These are phyloP conservation scores for Diogma glabrata DNA, from an alignment of 2,888 invertebrate genomes.

Conservation along the genomic window DNA sequence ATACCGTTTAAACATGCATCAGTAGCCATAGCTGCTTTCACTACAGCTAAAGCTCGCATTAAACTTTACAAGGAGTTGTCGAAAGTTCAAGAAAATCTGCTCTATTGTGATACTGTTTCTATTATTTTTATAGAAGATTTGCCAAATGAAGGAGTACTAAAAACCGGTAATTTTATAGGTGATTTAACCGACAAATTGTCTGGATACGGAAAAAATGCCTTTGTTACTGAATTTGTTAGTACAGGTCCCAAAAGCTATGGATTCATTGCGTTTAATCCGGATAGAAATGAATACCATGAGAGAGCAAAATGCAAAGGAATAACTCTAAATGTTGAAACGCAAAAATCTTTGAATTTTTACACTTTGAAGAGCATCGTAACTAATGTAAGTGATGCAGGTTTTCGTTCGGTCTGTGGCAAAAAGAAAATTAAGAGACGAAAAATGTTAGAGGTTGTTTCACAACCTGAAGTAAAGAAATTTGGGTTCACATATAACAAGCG, in stretches of 20 bases:
- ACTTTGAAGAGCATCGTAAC: not conserved
- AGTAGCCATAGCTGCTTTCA: no score
- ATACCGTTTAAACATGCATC: no score
- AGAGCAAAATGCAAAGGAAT: slow-evolving; percentile 1
- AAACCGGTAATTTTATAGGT: not conserved
- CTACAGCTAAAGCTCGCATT: not conserved
- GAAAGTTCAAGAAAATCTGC: not conserved
- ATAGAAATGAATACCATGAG: no score
- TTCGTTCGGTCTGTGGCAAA: no score
- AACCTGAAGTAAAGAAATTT: no score
- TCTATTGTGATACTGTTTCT: slow-evolving; percentile 1
- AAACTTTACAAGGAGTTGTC: not conserved
- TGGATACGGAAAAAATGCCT: not conserved
- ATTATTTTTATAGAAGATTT: not conserved
- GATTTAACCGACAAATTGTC: not conserved
- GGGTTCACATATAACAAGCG: no score
- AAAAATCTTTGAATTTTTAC: not conserved
- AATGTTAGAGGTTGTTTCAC: no score
- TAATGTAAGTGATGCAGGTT: no score
- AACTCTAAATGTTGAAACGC: not conserved
- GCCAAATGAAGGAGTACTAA: not conserved
- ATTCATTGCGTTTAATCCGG: not conserved
- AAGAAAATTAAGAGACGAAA: no score
- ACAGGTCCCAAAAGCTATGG: not conserved
- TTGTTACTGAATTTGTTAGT: not conserved